Evolutionary conservation across 2,113 vertebrate genomes (phyloP), one percentile per base, ranked within the genome.

Genomic region (Odocoileus hemionus): DNA sequence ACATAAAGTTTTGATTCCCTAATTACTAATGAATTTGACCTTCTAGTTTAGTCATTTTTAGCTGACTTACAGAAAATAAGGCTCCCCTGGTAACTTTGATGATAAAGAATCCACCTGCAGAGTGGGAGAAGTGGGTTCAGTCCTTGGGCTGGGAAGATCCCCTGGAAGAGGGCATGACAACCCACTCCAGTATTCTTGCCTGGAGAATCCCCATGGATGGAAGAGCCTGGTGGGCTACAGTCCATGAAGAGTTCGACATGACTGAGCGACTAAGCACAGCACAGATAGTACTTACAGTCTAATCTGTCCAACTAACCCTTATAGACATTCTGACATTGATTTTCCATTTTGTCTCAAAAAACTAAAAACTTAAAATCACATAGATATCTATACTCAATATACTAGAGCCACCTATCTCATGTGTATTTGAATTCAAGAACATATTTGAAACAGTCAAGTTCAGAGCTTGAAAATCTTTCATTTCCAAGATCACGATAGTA

Each of bases 21-120:
- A 61, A 28, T 74, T 93, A 70, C 36, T 36, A 96, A 9, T 5
- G 47, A 87, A 52, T 94, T 92, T 96, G 89, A 96, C 55, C 88
- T 94, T 96, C 30, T 70, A 85, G n/a, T 86, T 96, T 2, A 86
- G 33, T 70, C 86, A 39, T 94, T 86, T 92, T 80, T 23, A 70
- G 12, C 28, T 61, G 58, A 87, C 21, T 94, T 95, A 82, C 36
- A 92, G n/a, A 76, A 94, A 95, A 76, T 4, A 92, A 70, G n/a
- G 9, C 33, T 70, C 19, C 67, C 64, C 5, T 39, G 67, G 19
- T 39, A n/a, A 70, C 21, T 70, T 23, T 10, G 19, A 70, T 70
- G 61, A 64, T 64, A 64, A 39, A 70, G 36, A 23, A 39, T 70
- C n/a, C 2, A 39, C 19, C n/a, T 70, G 67, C 10, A 70, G n/a